Conservation (phyloP, 2,888 invertebrate species). For the Sarcophaga caerulescens region DNA sequence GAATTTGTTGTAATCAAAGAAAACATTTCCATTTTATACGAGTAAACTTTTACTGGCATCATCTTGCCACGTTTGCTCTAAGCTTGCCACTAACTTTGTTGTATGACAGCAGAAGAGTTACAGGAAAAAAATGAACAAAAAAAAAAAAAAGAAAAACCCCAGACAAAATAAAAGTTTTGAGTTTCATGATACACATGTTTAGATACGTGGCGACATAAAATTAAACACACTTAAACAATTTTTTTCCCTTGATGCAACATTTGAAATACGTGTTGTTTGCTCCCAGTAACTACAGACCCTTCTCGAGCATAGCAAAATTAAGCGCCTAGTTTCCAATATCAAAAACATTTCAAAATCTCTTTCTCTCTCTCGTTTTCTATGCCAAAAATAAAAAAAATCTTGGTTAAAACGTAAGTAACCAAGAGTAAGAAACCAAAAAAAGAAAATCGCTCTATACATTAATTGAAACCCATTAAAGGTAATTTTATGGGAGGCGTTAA, state of each 20-base stretch:
- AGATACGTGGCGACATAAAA: slow-evolving; percentile 78
- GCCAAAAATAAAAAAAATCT: slow-evolving; percentile 26
- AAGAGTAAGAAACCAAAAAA: slow-evolving; percentile 56
- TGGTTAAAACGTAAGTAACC: not conserved
- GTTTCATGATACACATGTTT: slow-evolving; percentile 78
- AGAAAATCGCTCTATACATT: slow-evolving; percentile 72
- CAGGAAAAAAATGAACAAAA: slow-evolving; percentile 8
- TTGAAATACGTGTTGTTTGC: slow-evolving; percentile 58
- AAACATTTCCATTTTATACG: not conserved
- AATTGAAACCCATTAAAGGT: slow-evolving; percentile 82
- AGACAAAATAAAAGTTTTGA: slow-evolving; percentile 40
- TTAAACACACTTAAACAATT: slow-evolving; percentile 71
- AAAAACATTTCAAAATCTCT: slow-evolving; percentile 73
- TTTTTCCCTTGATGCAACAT: slow-evolving; percentile 48
- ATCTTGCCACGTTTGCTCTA: not conserved
- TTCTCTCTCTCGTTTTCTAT: not conserved
- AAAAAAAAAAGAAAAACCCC: slow-evolving; percentile 1
- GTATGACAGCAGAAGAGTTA: not conserved
- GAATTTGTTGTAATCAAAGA: not conserved
- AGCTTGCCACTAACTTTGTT: slow-evolving; percentile 4
- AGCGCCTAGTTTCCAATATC: slow-evolving; percentile 70
- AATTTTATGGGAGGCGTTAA: slow-evolving; percentile 82
- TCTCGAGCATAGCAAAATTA: slow-evolving; percentile 54
- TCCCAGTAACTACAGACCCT: slow-evolving; percentile 48
- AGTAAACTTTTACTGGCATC: not conserved